phyloP scores from a whole-genome alignment of 2,888 invertebrate species.

The Pristionchus arcanus region DNA sequence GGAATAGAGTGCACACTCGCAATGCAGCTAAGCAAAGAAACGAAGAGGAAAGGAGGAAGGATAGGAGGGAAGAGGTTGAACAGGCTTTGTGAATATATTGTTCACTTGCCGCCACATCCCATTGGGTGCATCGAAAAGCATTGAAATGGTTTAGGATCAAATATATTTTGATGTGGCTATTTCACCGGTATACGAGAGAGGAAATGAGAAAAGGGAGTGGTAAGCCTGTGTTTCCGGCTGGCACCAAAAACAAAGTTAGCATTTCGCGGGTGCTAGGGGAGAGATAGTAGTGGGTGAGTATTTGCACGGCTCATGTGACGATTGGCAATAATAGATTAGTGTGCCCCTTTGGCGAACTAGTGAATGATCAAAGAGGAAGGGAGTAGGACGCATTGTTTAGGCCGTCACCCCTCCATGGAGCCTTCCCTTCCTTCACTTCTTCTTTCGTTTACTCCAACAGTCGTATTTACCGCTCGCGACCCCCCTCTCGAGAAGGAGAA shows the following conservation, averaged over 20 bases:
- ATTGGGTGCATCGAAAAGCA: too few species aligned
- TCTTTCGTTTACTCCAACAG: background rate
- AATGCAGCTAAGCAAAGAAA: conserved; percentile 27
- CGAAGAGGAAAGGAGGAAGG: background rate
- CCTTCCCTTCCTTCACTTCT: background rate
- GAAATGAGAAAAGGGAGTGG: background rate
- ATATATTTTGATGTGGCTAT: background rate
- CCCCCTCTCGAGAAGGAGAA: background rate
- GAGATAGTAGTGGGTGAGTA: background rate
- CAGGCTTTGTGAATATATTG: background rate
- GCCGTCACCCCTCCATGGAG: conserved; percentile 4
- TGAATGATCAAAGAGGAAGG: background rate
- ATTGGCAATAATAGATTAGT: background rate
- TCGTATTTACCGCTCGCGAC: conserved; percentile 39
- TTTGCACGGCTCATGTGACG: background rate
- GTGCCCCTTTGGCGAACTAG: background rate
- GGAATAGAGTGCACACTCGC: background rate
- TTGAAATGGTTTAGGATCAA: too few species aligned
- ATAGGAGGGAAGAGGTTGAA: background rate
- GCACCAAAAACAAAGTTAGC: background rate
- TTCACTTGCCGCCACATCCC: too few species aligned
- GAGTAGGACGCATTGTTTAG: background rate
- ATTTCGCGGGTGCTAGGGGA: background rate
- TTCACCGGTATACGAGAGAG: background rate
- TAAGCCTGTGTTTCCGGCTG: background rate